Evolutionary conservation across 1,140 invertebrate genomes (phyloP).

Genomic region (Lordiphosa mommai): DNA sequence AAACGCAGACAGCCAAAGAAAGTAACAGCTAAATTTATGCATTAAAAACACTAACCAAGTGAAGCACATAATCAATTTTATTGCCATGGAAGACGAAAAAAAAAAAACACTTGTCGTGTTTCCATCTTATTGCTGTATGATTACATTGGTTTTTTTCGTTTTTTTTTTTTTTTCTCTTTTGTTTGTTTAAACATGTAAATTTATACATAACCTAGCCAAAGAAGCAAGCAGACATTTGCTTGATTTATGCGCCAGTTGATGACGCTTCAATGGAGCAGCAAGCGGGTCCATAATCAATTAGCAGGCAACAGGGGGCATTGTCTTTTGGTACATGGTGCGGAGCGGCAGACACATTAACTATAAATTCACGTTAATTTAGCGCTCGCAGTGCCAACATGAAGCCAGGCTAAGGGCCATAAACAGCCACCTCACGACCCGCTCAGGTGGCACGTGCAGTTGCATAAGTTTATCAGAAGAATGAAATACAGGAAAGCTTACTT

Average conservation of each 20-base stretch:
- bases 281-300: constrained; percentile 66
- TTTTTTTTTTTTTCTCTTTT: constrained; percentile 14
- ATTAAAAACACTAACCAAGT: constrained; percentile 21
- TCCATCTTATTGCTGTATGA: constrained; percentile 29
- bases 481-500: neutral
- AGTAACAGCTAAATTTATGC: constrained; percentile 22
- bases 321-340: neutral
- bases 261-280: constrained; percentile 61
- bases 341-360: constrained; percentile 67
- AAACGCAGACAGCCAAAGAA: too few species aligned
- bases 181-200: constrained; percentile 69
- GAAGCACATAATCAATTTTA: constrained; percentile 71
- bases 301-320: constrained; percentile 10
- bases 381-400: constrained; percentile 20
- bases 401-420: constrained; percentile 47
- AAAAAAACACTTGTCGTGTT: constrained; percentile 7
- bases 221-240: constrained; percentile 44
- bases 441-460: constrained; percentile 66
- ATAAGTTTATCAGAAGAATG: constrained; percentile 63
- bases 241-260: constrained; percentile 72
- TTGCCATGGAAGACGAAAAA: constrained; percentile 49
- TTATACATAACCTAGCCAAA: constrained; percentile 56
- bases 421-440: constrained; percentile 53
- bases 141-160: constrained; percentile 46
- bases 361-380: constrained; percentile 75